Evolutionary conservation across 2,888 invertebrate genomes (phyloP), one percentile per base, ranked within the genome.

Genomic region (Electrophaes corylata): DNA sequence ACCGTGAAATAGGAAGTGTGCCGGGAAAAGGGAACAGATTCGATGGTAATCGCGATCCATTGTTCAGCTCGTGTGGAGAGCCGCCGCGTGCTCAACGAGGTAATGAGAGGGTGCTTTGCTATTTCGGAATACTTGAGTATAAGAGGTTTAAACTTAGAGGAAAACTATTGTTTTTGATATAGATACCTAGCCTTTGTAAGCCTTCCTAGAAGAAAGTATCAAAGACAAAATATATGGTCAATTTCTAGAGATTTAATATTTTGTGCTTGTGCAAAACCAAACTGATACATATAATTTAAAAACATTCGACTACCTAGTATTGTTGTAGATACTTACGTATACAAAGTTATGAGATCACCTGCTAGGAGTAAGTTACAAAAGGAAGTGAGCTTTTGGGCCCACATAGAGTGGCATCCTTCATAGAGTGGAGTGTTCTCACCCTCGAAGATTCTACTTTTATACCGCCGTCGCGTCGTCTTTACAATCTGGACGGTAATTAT

Each of bases 1-100:
- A 60, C 60, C 60, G 26, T 60, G 60, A 51, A 51, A 44, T 55
- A 51, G 60, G 60, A 55, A 56, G 60, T 60, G 51, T 55, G 46
- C 41, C 49, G 41, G 55, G 46, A 43, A 60, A 50, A 40, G 50
- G 47, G 51, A 46, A 46, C 59, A 55, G 50, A 60, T 55, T 20
- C 48, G 55, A 51, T 55, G 55, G 60, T 45, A 55, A 60, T 60
- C 60, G 50, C 37, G 41, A 29, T 19, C 55, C 41, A 55, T 55
- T 60, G 60, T 60, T 54, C 31, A 59, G 53, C 57, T 54, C 53
- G 49, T 41, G 59, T 54, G 46, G 49, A 59, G 59, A 41, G 46
- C 26, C 37, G 45, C 44, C 59, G 44, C 59, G 59, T 59, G 59
- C 59, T 45, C 35, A 50, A 54, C 41, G 45, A 50, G 54, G 54